Evolutionary conservation across 2,113 vertebrate genomes (phyloP), one percentile per base, ranked within the genome.

Genomic region (Mobula birostris): DNA sequence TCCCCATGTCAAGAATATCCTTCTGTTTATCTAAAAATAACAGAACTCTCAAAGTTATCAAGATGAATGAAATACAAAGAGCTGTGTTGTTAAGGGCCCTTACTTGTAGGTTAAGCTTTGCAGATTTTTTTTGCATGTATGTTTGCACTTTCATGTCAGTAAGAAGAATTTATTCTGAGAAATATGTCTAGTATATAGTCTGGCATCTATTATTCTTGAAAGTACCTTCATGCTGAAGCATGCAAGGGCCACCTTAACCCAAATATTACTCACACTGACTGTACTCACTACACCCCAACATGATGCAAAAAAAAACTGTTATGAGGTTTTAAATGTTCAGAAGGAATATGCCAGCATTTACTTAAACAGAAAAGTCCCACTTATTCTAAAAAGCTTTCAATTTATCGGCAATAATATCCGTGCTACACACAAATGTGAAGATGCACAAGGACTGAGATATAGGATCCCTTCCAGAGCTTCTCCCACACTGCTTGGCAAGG

Each of bases 1-100:
- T 68, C 5, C 0, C n/a, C 36, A 93, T 76, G 36, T 74, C 36
- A 93, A 93, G 91, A 29, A 76, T 48, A 40, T 29, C 74, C 17
- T 74, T 36, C 90, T 72, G 36, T 93, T 56, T 76, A 70, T 93
- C 36, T 74, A 93, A 74, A 74, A 56, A 74, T 56, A 93, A 24
- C 70, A 48, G 66, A 74, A 56, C 56, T 48, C 90, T 27, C 66
- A 72, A 74, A 93, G 74, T 76, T 24, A 56, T 76, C 40, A 40
- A 11, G 2, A 72, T 56, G 32, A 1, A 24, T 48, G 40, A 56
- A 66, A 29, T 29, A 70, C 6, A 56, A 7, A 11, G 32, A 91
- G 29, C 27, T 68, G 21, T 8, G 21, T 29, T 61, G 15, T 58
- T 87, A 58, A 87, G 56, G 32, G 1, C 7, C 6, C 32, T 19